Evolutionary conservation across 2,888 invertebrate genomes (phyloP), one percentile per base, ranked within the genome.

Genomic region (Drosophila ochracea): DNA sequence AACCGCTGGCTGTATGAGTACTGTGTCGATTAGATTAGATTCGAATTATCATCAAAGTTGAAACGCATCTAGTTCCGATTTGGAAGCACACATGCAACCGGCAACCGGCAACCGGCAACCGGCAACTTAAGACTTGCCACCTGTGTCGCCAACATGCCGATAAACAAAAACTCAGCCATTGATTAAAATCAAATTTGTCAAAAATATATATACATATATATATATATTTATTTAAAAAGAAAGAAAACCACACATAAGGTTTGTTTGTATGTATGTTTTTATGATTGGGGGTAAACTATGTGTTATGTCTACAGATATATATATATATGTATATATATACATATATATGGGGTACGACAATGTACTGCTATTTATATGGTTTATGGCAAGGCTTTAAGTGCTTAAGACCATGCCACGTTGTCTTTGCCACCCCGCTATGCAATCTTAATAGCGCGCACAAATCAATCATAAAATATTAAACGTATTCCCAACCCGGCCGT

Each of bases 361-460:
- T 19, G 21, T 49, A 11, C 25, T 10, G 41, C 49, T 52, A 47
- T 54, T 78, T 43, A 39, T 43, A 62, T 66, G 55, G 69, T 77
- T 85, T 85, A 89, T 83, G 79, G 60, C 70, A 41, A 57, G 80
- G 80, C 69, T 79, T 81, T 72, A 9, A 31, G 52, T 37, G 66
- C 67, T 63, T 75, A 89, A 89, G 82, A 83, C 76, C 58, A 21
- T 74, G 89, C 79, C 89, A 68, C 77, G 69, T 65, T 65, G 67
- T 60, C 64, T 80, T 66, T 80, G 76, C 80, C 68, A 67, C 60
- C 49, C 53, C 75, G 83, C 83, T 88, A 83, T 78, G 73, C 76
- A 84, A 84, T 89, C 84, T 84, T 83, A 89, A 81, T 83, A 82
- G 73, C 62, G 53, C 69, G 67, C 70, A 89, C 84, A 84, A 84